Evolutionary conservation across 2,113 vertebrate species (phyloP).

Genomic region (Cichladusa arquata): DNA sequence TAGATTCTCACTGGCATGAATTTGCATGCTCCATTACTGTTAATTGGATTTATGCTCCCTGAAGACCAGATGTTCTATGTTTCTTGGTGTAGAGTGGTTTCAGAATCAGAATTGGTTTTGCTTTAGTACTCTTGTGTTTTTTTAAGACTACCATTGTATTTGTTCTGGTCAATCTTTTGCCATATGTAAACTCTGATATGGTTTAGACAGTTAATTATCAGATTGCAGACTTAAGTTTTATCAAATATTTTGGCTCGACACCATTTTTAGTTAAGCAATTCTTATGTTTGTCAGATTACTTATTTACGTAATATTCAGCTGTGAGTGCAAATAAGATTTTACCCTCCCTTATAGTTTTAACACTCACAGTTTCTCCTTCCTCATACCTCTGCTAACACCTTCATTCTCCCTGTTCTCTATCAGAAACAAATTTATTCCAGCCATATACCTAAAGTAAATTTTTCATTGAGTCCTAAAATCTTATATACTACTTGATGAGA

Average conservation of each 20-base stretch:
- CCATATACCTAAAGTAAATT: not conserved
- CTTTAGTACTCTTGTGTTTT: accelerated
- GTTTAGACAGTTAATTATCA: not conserved
- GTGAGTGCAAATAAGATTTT: not conserved
- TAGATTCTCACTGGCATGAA: not conserved
- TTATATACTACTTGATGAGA: not conserved
- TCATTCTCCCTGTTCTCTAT: not conserved
- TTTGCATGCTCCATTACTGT: not conserved
- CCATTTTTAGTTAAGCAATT: not conserved
- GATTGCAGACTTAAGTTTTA: not conserved
- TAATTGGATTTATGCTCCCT: not conserved
- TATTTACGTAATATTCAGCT: not conserved
- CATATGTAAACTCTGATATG: not conserved
- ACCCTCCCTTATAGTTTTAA: not conserved
- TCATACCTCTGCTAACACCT: not conserved
- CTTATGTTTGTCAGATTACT: not conserved
- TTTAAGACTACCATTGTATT: not conserved
- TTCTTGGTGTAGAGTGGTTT: not conserved
- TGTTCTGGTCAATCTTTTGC: not conserved
- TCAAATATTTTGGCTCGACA: not conserved
- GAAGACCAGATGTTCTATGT: not conserved
- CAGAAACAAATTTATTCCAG: not conserved
- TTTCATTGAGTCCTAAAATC: not conserved
- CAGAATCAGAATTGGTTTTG: not conserved
- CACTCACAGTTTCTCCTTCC: not conserved